Evolutionary conservation across 2,888 invertebrate species (phyloP).

Genomic region (Diachrysia chrysitis): DNA sequence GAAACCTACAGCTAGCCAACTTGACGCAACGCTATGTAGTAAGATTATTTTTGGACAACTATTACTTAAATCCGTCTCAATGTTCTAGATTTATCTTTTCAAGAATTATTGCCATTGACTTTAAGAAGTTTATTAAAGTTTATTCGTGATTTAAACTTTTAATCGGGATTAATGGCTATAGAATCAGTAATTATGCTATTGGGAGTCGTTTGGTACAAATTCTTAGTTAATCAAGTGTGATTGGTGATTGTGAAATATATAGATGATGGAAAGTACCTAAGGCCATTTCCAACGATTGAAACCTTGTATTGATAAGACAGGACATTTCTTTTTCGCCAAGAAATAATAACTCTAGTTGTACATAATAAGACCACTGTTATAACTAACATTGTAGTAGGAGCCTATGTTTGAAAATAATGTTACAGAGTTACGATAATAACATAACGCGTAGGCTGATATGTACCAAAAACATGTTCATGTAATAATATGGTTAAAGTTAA

Average conservation of each 20-base stretch:
- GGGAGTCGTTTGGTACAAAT: neutral
- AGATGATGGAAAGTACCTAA: neutral
- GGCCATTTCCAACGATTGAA: too few species aligned
- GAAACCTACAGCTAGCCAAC: neutral
- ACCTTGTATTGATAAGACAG: too few species aligned
- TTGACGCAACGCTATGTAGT: neutral
- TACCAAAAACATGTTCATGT: neutral
- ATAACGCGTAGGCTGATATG: conserved; percentile 4
- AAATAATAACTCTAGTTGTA: neutral
- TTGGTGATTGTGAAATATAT: neutral
- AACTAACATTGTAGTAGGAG: neutral
- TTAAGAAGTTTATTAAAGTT: conserved; percentile 2
- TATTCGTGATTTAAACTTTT: conserved; percentile 1
- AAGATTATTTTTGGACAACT: neutral
- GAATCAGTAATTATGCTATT: conserved; percentile 3
- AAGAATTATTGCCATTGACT: conserved; percentile 2
- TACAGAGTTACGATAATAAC: neutral
- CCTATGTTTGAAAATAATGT: neutral
- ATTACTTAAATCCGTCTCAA: neutral
- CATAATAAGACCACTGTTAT: neutral
- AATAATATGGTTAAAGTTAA: neutral
- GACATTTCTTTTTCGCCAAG: neutral
- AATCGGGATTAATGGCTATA: neutral
- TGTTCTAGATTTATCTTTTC: neutral
- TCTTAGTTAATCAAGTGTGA: neutral